Evolutionary conservation across 2,113 vertebrate genomes (phyloP).

Genomic region (Neopipo cinnamomea): DNA sequence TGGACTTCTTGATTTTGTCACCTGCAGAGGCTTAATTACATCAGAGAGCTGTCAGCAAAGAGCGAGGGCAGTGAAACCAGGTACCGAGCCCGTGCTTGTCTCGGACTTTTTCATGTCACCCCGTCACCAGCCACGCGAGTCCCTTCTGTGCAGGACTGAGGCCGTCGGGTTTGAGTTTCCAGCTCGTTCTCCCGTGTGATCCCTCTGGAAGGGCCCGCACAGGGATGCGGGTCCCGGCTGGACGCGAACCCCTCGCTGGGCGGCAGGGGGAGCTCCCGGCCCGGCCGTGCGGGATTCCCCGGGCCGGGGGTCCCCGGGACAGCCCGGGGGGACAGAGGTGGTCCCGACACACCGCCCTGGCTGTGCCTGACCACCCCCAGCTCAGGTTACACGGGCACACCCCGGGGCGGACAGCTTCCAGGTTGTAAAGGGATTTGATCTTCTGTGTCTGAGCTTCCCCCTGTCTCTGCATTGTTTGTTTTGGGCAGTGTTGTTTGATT

Average conservation of each 20-base stretch:
- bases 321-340: background rate
- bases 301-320: too few species aligned
- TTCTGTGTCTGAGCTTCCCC: background rate
- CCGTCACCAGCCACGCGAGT: background rate
- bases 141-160: background rate
- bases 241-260: background rate
- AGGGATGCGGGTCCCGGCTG: background rate
- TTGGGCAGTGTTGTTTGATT: background rate
- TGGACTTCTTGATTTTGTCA: background rate
- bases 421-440: background rate
- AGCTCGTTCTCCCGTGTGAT: rapidly evolving
- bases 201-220: background rate
- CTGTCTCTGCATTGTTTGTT: rapidly evolving
- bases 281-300: too few species aligned
- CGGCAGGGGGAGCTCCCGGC: background rate
- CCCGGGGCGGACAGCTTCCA: background rate
- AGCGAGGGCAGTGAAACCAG: background rate
- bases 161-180: background rate
- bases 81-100: rapidly evolving
- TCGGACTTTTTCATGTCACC: rapidly evolving
- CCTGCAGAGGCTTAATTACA: background rate
- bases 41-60: background rate
- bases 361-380: too few species aligned
- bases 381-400: too few species aligned
- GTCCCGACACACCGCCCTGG: background rate